These are phyloP conservation scores for Lasioglossum morio DNA, from an alignment of 2,888 invertebrate genomes.

Conservation along the genomic window DNA sequence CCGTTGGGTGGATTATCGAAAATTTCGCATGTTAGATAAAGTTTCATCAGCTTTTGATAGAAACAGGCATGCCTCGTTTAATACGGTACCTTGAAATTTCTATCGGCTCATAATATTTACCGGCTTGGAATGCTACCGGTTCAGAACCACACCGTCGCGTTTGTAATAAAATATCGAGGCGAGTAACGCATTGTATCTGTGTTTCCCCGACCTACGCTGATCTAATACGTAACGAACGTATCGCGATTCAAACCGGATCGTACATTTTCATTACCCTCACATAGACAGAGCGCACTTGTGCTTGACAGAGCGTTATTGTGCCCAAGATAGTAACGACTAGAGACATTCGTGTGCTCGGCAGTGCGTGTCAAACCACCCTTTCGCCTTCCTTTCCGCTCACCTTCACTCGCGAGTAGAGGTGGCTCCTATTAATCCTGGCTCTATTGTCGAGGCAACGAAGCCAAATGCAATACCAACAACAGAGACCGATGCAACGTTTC, in stretches of 20 bases:
- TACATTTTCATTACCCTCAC: conserved; percentile 41
- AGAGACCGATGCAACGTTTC: conserved; percentile 24
- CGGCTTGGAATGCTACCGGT: not conserved
- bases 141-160: not conserved
- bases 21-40: not conserved
- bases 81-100: conserved; percentile 11
- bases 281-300: conserved; percentile 40
- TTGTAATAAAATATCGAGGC: conserved; percentile 14
- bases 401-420: conserved; percentile 52
- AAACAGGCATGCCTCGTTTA: not conserved
- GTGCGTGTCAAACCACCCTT: conserved; percentile 70
- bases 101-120: conserved; percentile 21
- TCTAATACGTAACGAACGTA: conserved; percentile 35
- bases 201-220: conserved; percentile 15
- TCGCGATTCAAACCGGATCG: conserved; percentile 55
- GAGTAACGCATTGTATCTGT: not conserved
- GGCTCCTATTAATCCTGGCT: conserved; percentile 49
- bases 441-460: conserved; percentile 40
- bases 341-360: conserved; percentile 56
- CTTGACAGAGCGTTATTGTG: conserved; percentile 45
- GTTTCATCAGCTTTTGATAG: not conserved
- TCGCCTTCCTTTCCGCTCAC: conserved; percentile 68
- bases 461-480: conserved; percentile 29
- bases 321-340: conserved; percentile 32
- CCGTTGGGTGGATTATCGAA: not conserved